Evolutionary conservation across 2,888 invertebrate species (phyloP), one percentile per base, ranked within the genome.

Genomic region (Scotopteryx bipunctaria): DNA sequence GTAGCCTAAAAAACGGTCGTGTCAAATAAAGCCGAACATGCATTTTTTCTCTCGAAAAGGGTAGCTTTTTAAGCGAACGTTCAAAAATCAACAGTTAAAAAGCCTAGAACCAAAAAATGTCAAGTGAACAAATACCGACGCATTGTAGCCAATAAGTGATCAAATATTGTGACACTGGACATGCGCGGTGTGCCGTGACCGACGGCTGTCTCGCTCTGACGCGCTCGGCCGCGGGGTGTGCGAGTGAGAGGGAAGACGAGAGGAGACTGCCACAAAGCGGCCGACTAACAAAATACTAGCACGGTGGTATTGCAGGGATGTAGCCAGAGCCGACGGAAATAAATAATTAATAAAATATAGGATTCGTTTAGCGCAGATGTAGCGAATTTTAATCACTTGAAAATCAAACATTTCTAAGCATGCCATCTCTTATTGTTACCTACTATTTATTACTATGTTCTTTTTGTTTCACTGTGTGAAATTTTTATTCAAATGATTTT

Each of bases 281-380:
- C 88, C 88, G 88, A 81, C 87, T 82, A 81, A 84, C 81, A 85
- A 82, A 87, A 87, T 82, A 87, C 88, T 86, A 68, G 73, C 88
- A 86, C 81, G 88, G 88, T 88, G 88, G 88, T 81, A 87, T 86
- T 84, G 27, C 88, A 87, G 87, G 63, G 76, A 46, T 54, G 81
- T 55, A 83, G 6, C 76, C 3, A 5, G 53, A 11, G 4, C 11
- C 5, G n/a, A 35, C n/a, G n/a, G n/a, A n/a, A n/a, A n/a, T n/a
- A n/a, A n/a, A n/a, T n/a, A n/a, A n/a, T n/a, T n/a, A n/a, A n/a
- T n/a, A n/a, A n/a, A n/a, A n/a, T n/a, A n/a, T n/a, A n/a, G n/a
- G n/a, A n/a, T n/a, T n/a, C n/a, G n/a, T n/a, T n/a, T n/a, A n/a
- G n/a, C n/a, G n/a, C n/a, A n/a, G n/a, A n/a, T n/a, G n/a, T n/a